phyloP scores from a whole-genome alignment of 2,888 invertebrate species.

The Tetheella fluctuosa region DNA sequence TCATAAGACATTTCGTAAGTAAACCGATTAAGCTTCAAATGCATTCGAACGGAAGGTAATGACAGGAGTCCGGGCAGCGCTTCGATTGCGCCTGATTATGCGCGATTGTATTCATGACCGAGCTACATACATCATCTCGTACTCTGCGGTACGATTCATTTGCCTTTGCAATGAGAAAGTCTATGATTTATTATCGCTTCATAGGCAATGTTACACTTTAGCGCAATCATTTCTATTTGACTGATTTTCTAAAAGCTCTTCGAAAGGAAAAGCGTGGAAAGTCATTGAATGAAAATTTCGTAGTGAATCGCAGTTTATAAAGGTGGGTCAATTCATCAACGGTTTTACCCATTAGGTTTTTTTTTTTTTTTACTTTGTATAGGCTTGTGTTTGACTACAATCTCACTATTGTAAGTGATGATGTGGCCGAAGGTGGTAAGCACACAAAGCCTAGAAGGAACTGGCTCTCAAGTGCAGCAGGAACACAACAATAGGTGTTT shows the following conservation, averaged over 20 bases:
- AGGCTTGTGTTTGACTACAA: too few species aligned
- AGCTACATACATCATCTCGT: constrained; percentile 39
- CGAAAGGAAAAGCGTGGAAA: constrained; percentile 13
- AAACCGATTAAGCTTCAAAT: constrained; percentile 1
- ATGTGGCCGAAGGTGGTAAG: too few species aligned
- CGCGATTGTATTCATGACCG: constrained; percentile 42
- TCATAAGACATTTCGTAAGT: constrained; percentile 7
- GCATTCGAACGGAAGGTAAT: constrained; percentile 32
- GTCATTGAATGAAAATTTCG: constrained; percentile 25
- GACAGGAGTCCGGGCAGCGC: constrained; percentile 14
- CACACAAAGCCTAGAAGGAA: too few species aligned
- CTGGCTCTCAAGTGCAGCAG: too few species aligned
- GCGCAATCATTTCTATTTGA: constrained; percentile 26
- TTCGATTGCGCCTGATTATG: constrained; percentile 33
- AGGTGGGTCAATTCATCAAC: neutral
- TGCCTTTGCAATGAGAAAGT: constrained; percentile 39
- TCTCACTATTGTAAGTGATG: too few species aligned
- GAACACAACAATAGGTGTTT: too few species aligned
- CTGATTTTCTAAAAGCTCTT: constrained; percentile 46
- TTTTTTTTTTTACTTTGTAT: too few species aligned
- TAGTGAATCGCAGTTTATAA: neutral
- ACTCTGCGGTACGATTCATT: constrained; percentile 24
- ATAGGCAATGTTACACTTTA: constrained; percentile 20
- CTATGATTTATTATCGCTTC: constrained; percentile 45
- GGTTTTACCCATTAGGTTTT: too few species aligned